Conservation (phyloP, 1,140 invertebrate genomes). For the Aricia agestis region DNA sequence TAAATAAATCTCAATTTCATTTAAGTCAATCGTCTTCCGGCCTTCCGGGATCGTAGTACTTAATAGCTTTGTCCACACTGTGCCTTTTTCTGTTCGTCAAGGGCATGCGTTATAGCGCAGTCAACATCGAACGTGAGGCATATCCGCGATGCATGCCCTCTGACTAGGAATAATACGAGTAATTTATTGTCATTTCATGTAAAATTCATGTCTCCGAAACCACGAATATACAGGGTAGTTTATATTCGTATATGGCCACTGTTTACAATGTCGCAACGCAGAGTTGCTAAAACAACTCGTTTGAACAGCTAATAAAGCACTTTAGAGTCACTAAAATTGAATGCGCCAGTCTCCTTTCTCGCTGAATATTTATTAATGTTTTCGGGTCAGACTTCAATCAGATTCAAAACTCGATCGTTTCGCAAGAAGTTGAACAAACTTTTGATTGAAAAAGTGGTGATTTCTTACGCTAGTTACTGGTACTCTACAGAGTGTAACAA, state of each 20-base stretch:
- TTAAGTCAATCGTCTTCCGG: too few relatives aligned
- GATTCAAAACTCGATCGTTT: constrained; percentile 2
- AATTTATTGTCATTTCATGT: neutral
- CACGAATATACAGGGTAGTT: neutral
- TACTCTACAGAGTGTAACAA: neutral
- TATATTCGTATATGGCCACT: neutral
- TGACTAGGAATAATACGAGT: too few relatives aligned
- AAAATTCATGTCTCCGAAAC: too few relatives aligned
- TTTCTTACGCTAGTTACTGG: neutral
- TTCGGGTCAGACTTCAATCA: constrained; percentile 16
- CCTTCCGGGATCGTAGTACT: too few relatives aligned
- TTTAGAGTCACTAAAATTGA: constrained; percentile 23
- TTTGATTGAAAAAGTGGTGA: constrained; percentile 7
- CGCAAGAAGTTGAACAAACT: neutral
- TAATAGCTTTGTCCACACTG: too few relatives aligned
- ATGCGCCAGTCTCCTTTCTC: constrained; percentile 7
- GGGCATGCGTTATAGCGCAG: too few relatives aligned
- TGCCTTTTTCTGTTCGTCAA: too few relatives aligned
- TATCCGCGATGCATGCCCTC: too few relatives aligned
- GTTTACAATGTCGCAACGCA: constrained; percentile 14
- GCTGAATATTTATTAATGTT: constrained; percentile 25
- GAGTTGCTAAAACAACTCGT: constrained; percentile 20
- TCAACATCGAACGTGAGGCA: too few relatives aligned
- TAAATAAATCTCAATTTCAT: too few relatives aligned
- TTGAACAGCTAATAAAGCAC: constrained; percentile 24